Percentiles rank a stretch among this genome's conserved stretches.
Evolutionary conservation across 2,113 vertebrate genomes (phyloP).

Genomic region (Promerops cafer): DNA sequence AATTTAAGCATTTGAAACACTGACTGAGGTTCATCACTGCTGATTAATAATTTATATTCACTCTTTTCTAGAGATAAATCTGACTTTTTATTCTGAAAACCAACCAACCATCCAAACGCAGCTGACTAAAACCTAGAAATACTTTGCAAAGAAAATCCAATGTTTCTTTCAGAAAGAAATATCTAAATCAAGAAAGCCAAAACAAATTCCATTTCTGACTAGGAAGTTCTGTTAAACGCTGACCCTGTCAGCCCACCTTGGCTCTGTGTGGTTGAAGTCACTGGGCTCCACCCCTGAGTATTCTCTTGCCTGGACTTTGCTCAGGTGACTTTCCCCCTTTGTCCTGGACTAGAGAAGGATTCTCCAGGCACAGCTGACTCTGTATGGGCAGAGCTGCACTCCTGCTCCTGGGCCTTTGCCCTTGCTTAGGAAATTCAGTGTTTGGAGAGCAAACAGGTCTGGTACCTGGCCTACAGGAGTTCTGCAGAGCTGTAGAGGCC

Average conservation of each 20-base stretch:
- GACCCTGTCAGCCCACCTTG: not conserved
- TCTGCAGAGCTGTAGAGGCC: not conserved
- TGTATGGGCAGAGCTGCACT: not conserved
- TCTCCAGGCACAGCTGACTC: not conserved
- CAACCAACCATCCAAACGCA: not conserved
- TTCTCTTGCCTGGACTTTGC: not conserved
- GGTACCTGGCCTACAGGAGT: not conserved
- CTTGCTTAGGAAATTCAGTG: not conserved
- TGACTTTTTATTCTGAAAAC: not conserved
- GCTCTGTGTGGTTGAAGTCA: not conserved
- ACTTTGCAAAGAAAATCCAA: not conserved
- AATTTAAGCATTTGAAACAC: not conserved
- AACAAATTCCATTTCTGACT: not conserved
- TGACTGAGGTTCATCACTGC: not conserved
- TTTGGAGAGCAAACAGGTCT: not conserved
- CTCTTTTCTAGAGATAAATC: not conserved
- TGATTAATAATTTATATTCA: not conserved
- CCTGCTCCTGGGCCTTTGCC: not conserved
- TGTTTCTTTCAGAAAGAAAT: not conserved
- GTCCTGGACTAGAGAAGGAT: not conserved
- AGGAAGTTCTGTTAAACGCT: not conserved
- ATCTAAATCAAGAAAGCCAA: not conserved
- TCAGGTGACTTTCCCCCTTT: not conserved
- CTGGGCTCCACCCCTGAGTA: not conserved
- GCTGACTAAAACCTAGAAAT: not conserved